Percentiles rank a stretch among this genome's conserved stretches.
phyloP scores from a whole-genome alignment of 2,113 vertebrate genomes.

The Heloderma charlesbogerti region DNA sequence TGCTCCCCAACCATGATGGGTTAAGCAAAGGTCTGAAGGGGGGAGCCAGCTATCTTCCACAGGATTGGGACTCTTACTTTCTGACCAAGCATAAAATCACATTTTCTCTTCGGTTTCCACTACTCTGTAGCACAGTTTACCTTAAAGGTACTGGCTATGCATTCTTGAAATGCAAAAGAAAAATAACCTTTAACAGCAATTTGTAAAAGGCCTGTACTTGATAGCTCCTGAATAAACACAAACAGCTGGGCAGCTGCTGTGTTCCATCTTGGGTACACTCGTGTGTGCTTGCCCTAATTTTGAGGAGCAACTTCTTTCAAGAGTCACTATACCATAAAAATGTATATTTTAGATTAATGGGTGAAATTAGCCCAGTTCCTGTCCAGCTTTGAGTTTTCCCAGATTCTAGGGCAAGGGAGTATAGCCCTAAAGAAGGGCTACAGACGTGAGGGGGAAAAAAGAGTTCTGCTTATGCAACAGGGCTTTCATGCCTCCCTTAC shows the following conservation, averaged over 20 bases:
- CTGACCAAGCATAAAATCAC: neutral
- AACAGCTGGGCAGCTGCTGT: neutral
- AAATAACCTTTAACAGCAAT: neutral
- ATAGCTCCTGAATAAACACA: neutral
- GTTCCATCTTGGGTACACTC: neutral
- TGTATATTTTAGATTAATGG: neutral
- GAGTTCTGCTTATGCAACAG: neutral
- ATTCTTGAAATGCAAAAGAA: neutral
- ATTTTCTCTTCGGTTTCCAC: neutral
- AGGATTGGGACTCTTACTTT: neutral
- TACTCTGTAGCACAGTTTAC: neutral
- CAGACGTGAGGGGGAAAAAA: too few species aligned
- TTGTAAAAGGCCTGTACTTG: neutral
- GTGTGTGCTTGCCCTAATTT: neutral
- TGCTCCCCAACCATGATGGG: too few species aligned
- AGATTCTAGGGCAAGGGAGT: too few species aligned
- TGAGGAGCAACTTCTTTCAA: neutral
- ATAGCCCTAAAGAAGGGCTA: neutral
- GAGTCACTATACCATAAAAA: neutral
- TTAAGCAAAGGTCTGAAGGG: neutral
- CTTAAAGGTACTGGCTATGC: neutral
- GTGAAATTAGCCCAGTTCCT: neutral
- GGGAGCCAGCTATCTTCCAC: neutral
- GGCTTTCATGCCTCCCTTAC: too few species aligned
- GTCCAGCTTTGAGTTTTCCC: neutral